Evolutionary conservation across 1,140 invertebrate genomes (phyloP).

Genomic region (Pachyrhynchus sulphureomaculatus): DNA sequence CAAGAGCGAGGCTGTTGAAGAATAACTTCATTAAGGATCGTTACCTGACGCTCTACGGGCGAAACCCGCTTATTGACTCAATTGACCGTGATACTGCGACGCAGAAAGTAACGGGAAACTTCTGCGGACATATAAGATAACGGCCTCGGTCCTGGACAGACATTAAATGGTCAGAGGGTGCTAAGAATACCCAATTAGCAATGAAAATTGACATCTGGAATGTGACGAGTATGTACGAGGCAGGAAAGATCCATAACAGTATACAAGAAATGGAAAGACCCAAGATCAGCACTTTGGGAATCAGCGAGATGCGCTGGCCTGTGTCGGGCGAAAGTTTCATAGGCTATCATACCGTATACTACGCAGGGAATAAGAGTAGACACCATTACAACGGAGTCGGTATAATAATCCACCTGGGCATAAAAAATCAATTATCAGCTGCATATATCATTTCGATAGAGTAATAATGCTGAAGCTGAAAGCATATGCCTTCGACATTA

Average conservation of each 20-base stretch:
- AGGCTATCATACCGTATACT: slow-evolving; percentile 1
- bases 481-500: slow-evolving; percentile 30
- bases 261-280: slow-evolving; percentile 26
- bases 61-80: no score
- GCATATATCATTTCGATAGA: slow-evolving; percentile 24
- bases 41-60: no score
- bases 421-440: not conserved
- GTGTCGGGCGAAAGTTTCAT: not conserved
- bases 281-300: slow-evolving; percentile 6
- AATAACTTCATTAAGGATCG: no score
- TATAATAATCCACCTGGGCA: slow-evolving; percentile 10
- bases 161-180: no score
- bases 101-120: no score
- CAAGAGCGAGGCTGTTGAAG: no score
- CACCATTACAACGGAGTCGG: slow-evolving; percentile 24
- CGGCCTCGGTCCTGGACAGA: no score
- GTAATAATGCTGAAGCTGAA: slow-evolving; percentile 33
- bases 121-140: no score
- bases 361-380: not conserved
- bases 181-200: no score
- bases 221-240: slow-evolving; percentile 1
- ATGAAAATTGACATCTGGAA: slow-evolving; percentile 12
- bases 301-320: slow-evolving; percentile 11
- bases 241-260: slow-evolving; percentile 19
- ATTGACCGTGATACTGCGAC: no score